Conservation (phyloP, 2,797 vertebrate species). For the Coilia nasus region DNA sequence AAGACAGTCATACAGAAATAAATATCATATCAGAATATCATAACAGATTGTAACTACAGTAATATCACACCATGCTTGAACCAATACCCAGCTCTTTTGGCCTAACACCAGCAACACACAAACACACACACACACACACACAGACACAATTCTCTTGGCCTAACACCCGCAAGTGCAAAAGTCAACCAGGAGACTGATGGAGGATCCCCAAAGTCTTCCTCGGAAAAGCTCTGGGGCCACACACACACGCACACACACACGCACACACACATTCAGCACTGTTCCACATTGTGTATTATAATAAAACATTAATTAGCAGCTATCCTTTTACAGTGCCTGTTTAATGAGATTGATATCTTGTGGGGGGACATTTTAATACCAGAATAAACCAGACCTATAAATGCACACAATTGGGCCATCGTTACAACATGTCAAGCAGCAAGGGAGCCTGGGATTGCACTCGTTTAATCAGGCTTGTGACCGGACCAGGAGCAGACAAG, state of each 20-base stretch:
- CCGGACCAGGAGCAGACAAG: constrained; percentile 50
- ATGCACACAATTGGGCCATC: constrained; percentile 49
- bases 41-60: neutral
- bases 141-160: neutral
- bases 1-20: neutral
- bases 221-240: neutral
- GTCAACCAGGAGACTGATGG: neutral
- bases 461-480: constrained; percentile 60
- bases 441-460: constrained; percentile 48
- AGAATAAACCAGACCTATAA: constrained; percentile 60
- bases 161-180: neutral
- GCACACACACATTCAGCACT: neutral
- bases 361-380: constrained; percentile 47
- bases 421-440: constrained; percentile 63
- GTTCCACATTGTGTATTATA: constrained; percentile 40
- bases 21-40: neutral
- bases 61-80: neutral
- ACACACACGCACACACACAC: too few species aligned
- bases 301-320: constrained; percentile 55
- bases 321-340: constrained; percentile 48
- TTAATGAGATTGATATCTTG: constrained; percentile 63
- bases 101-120: too few species aligned
- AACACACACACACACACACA: too few species aligned
- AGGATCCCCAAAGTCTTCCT: neutral
- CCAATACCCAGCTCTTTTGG: neutral